A percentile compares a stretch with the other conserved stretches of the same genome.
Evolutionary conservation across 2,888 invertebrate genomes (phyloP).

Genomic region (Oxycera nigricornis): DNA sequence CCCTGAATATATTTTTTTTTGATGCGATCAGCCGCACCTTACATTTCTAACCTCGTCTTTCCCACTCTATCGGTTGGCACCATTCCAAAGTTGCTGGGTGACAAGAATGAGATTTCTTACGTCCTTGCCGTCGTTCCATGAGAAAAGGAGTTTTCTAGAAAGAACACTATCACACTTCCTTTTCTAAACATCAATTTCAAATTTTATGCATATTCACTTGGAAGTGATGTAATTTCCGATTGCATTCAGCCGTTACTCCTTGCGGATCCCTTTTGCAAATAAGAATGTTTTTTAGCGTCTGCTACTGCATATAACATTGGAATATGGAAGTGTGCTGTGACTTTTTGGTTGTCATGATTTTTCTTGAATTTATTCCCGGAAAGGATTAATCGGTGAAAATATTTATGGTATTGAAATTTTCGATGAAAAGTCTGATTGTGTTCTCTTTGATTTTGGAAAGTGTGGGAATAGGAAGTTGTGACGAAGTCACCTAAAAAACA

Average conservation of each 20-base stretch:
- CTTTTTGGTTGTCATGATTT: too few relatives aligned
- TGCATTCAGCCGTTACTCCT: conserved; percentile 32
- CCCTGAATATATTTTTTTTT: conserved; percentile 21
- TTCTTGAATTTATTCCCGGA: too few relatives aligned
- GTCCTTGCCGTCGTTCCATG: neutral
- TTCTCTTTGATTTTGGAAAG: too few relatives aligned
- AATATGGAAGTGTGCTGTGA: too few relatives aligned
- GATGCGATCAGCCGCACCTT: neutral
- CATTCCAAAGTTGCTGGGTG: conserved; percentile 9
- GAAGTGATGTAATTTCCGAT: conserved; percentile 44
- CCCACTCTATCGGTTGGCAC: neutral
- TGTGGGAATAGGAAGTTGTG: too few relatives aligned
- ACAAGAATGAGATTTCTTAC: conserved; percentile 6
- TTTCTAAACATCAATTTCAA: conserved; percentile 43
- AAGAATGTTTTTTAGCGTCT: too few relatives aligned
- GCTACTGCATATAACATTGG: too few relatives aligned
- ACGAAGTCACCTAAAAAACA: too few relatives aligned
- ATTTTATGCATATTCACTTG: conserved; percentile 46
- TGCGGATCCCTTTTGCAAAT: too few relatives aligned
- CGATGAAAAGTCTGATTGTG: too few relatives aligned
- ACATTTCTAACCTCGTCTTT: neutral
- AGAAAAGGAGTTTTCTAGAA: neutral
- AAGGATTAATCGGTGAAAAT: too few relatives aligned
- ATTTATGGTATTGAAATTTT: too few relatives aligned
- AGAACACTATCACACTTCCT: conserved; percentile 28